Percentiles rank a stretch among this genome's conserved stretches.
Conservation (phyloP, 2,113 vertebrate species). For the Indicator maculatus region DNA sequence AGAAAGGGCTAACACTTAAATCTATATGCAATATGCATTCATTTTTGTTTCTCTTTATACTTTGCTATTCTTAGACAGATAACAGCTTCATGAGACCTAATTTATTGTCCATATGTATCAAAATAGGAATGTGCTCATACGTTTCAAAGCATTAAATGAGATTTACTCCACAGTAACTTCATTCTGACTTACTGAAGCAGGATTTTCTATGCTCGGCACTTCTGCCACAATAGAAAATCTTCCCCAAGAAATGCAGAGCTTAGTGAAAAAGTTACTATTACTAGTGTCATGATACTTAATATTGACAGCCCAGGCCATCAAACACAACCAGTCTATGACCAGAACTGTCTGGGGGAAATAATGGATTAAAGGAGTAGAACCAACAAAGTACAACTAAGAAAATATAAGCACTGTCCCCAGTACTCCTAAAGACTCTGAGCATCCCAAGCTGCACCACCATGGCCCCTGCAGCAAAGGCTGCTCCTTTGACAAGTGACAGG, state of each 20-base stretch:
- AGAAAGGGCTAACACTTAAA: conserved; percentile 15
- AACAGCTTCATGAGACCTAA: conserved; percentile 30
- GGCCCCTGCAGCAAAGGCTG: rapidly evolving
- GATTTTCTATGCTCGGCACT: conserved; percentile 60
- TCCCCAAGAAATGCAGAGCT: conserved; percentile 62
- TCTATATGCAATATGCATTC: conserved; percentile 35
- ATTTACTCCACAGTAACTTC: conserved; percentile 71
- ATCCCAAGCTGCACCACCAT: rapidly evolving
- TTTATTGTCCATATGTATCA: conserved; percentile 56
- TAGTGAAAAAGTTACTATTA: conserved; percentile 47
- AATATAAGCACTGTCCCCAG: neutral
- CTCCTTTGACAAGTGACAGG: neutral
- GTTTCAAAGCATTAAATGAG: conserved; percentile 69
- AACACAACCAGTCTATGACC: neutral
- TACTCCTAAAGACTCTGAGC: neutral
- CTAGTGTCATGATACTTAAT: neutral
- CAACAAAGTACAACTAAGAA: neutral
- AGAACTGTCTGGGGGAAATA: conserved; percentile 8
- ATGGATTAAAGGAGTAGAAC: neutral
- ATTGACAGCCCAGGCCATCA: conserved; percentile 19
- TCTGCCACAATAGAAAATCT: conserved; percentile 68
- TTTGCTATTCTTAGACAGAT: conserved; percentile 41
- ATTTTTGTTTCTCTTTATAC: conserved; percentile 55
- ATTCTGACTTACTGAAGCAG: conserved; percentile 64
- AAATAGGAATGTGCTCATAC: conserved; percentile 53